These are phyloP conservation scores for Tuberolachnus salignus DNA, from an alignment of 2,888 invertebrate species.

Conservation along the genomic window DNA sequence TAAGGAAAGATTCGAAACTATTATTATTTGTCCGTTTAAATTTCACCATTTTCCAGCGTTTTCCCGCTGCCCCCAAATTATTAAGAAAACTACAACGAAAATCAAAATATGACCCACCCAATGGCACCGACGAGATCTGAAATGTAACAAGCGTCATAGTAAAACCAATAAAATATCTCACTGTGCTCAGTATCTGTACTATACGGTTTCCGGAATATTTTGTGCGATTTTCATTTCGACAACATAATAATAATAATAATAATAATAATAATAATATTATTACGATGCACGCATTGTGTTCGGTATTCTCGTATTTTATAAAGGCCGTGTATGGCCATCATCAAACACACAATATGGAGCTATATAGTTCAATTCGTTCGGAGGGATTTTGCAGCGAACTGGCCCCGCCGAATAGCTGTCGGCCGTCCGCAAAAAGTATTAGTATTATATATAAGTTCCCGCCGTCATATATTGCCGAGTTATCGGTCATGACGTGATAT, in stretches of 20 bases:
- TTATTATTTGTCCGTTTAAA: too few relatives aligned
- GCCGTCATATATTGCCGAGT: neutral
- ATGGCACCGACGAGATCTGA: too few relatives aligned
- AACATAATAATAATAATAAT: constrained; percentile 24
- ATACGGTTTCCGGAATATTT: neutral
- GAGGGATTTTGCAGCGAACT: constrained; percentile 9
- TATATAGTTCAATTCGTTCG: constrained; percentile 41
- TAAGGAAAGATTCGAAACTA: too few relatives aligned
- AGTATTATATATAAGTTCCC: neutral
- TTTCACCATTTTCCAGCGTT: too few relatives aligned
- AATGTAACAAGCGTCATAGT: too few relatives aligned
- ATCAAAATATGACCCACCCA: too few relatives aligned
- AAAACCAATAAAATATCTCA: too few relatives aligned
- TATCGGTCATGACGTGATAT: neutral
- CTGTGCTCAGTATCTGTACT: too few relatives aligned
- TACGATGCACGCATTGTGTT: too few relatives aligned
- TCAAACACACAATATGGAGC: constrained; percentile 35
- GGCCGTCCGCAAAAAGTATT: constrained; percentile 21
- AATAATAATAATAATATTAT: constrained; percentile 24
- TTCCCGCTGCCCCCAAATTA: too few relatives aligned
- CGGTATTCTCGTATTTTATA: constrained; percentile 10
- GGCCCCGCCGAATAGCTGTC: neutral
- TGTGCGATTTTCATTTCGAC: constrained; percentile 20
- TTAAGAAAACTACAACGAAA: too few relatives aligned
- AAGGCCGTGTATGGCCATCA: constrained; percentile 9